Base-by-base conservation (phyloP, 2,888 invertebrate genomes). In the Meloe dianella region DNA sequence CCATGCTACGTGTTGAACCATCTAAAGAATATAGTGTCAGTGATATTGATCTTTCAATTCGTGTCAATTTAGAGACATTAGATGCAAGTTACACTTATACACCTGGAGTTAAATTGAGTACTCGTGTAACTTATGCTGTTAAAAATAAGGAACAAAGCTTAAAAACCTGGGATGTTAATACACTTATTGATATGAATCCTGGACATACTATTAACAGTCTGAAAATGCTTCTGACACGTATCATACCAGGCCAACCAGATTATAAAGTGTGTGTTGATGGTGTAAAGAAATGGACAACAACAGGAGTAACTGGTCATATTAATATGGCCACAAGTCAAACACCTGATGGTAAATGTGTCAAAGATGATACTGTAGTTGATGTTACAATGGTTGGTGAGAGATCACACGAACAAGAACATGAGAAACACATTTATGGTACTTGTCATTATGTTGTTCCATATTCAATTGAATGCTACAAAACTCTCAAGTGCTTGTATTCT, bases 181-280 rank as follows among this genome's bases (percentile, higher is more conserved):
- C 79, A 0, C 76, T 78, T 27, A 2, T 78, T 14, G 77, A 82
- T 10, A 32, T 78, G 24, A 77, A 79, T 60, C 66, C 75, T 24
- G 82, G 79, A 9, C 82, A 83, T 63, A 67, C 75, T 7, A 51
- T 66, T 20, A 81, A 80, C 38, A 77, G 66, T 51, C 10, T 80
- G 5, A 79, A 81, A 68, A 51, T 81, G 35, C 74, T 77, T 17
- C 38, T 85, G 7, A 81, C 76, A 3, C 77, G 81, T 57, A 71
- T 67, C 5, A 74, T 77, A 20, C 80, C 82, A 1, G 81, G 77
- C 30, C 75, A 82, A 67, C 76, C 78, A 57, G 79, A 82, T 60
- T 75, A 78, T 22, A 81, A 81, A 76, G 75, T 85, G 20, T 84
- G 84, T 70, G 32, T 84, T n/a, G 81, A 83, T n/a, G 80, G 74